Percentiles rank a stretch among this genome's conserved stretches.
Conservation (phyloP, 2,888 invertebrate genomes). For the Cyrtodaria siliqua region DNA sequence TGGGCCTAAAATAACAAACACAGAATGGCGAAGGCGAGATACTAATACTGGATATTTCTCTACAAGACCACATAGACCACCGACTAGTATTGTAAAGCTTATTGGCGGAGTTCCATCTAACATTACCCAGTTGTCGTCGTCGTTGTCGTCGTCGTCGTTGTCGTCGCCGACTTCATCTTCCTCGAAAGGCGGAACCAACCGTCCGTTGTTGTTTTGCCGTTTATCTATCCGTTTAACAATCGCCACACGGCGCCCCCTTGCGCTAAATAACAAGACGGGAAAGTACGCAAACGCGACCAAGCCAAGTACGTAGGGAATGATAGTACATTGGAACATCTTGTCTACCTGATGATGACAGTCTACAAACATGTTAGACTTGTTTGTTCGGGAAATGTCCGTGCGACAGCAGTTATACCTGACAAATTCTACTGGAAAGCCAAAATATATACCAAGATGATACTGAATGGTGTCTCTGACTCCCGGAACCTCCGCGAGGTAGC, state of each 20-base stretch:
- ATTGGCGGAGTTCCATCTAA: slow-evolving; percentile 42
- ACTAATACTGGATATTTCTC: slow-evolving; percentile 23
- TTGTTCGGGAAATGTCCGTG: slow-evolving; percentile 6
- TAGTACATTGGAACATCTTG: slow-evolving; percentile 30
- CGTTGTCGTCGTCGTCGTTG: not conserved
- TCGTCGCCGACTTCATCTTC: not conserved
- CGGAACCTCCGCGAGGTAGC: slow-evolving; percentile 33
- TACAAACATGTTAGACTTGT: slow-evolving; percentile 9
- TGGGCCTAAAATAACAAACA: slow-evolving; percentile 30
- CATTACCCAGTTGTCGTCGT: slow-evolving; percentile 12
- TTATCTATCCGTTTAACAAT: not conserved
- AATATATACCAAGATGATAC: slow-evolving; percentile 36
- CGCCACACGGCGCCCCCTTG: not conserved
- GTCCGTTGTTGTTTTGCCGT: not conserved
- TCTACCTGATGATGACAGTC: slow-evolving; percentile 18
- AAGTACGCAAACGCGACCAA: slow-evolving; percentile 41
- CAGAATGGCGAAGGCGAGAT: slow-evolving; percentile 24
- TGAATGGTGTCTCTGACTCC: slow-evolving; percentile 23
- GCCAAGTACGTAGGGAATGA: slow-evolving; percentile 40
- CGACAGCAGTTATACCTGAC: slow-evolving; percentile 47
- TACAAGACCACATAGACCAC: slow-evolving; percentile 32
- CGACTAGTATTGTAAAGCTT: slow-evolving; percentile 17
- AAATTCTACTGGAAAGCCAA: slow-evolving; percentile 40
- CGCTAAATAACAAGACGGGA: slow-evolving; percentile 32
- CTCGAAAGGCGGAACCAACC: too few species aligned